phyloP scores from a whole-genome alignment of 2,797 vertebrate genomes.

The Sardinella longiceps region DNA sequence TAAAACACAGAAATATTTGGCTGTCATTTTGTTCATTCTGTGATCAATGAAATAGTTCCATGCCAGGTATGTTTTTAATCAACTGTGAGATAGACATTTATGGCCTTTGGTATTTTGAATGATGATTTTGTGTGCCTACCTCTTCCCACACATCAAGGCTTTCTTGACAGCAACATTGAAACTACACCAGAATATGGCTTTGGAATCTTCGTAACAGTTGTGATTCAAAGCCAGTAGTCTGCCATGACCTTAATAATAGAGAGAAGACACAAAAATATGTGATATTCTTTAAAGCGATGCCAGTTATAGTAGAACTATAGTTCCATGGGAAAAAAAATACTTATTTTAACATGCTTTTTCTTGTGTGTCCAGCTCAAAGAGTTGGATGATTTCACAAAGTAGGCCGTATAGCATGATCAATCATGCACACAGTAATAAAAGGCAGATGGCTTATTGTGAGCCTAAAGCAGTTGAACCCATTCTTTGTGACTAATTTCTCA shows the following conservation, averaged over 20 bases:
- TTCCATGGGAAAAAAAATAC: neutral
- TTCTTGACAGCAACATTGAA: neutral
- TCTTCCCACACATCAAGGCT: neutral
- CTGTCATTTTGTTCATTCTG: neutral
- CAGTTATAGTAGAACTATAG: neutral
- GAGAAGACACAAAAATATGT: neutral
- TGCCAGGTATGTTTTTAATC: neutral
- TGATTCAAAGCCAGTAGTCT: neutral
- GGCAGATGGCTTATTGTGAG: too few relatives aligned
- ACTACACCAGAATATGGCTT: neutral
- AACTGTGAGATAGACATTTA: neutral
- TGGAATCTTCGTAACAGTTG: neutral
- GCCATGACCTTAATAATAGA: neutral
- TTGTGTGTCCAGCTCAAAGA: neutral
- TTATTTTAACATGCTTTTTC: neutral
- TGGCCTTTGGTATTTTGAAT: neutral
- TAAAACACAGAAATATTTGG: neutral
- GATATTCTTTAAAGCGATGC: neutral
- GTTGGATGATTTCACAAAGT: neutral
- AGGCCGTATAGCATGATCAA: neutral
- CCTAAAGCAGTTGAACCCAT: neutral
- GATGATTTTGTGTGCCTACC: neutral
- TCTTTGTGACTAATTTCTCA: neutral
- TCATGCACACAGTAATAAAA: too few relatives aligned
- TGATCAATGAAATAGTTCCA: neutral